Percentiles rank a stretch among this genome's conserved stretches.
Conservation (phyloP, 92 coral and sea anemone genomes). For the Bergia puertoricense region DNA sequence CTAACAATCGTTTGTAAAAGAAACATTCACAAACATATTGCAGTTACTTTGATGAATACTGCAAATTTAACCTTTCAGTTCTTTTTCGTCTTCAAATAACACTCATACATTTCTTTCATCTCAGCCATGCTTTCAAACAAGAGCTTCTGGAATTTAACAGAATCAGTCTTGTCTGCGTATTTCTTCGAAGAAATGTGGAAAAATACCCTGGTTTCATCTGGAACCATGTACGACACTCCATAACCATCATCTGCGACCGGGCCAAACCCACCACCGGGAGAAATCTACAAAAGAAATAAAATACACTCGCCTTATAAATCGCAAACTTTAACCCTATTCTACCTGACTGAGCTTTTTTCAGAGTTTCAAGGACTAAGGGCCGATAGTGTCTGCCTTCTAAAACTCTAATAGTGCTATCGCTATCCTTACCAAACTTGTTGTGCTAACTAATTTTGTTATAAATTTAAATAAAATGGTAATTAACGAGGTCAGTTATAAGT, state of each 20-base stretch:
- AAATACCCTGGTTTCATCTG: slow-evolving; percentile 86
- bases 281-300: slow-evolving; percentile 61
- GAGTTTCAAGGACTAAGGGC: too few relatives aligned
- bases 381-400: too few relatives aligned
- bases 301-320: too few relatives aligned
- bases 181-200: slow-evolving; percentile 95
- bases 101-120: slow-evolving; percentile 70
- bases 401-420: too few relatives aligned
- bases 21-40: background rate
- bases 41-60: background rate
- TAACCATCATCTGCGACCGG: slow-evolving; percentile 99
- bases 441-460: too few relatives aligned
- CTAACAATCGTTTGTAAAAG: background rate
- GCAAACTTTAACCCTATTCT: background rate
- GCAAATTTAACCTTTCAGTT: background rate
- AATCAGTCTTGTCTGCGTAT: slow-evolving; percentile 68
- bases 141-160: slow-evolving; percentile 68
- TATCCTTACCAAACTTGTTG: too few relatives aligned
- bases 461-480: too few relatives aligned
- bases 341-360: too few relatives aligned
- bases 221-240: slow-evolving; percentile 98
- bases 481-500: too few relatives aligned
- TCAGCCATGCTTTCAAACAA: slow-evolving; percentile 83
- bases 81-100: slow-evolving; percentile 20
- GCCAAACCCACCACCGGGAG: slow-evolving; percentile 98